Evolutionary conservation across 1,140 invertebrate species (phyloP), one percentile per base, ranked within the genome.

Genomic region (Grapholita molesta): DNA sequence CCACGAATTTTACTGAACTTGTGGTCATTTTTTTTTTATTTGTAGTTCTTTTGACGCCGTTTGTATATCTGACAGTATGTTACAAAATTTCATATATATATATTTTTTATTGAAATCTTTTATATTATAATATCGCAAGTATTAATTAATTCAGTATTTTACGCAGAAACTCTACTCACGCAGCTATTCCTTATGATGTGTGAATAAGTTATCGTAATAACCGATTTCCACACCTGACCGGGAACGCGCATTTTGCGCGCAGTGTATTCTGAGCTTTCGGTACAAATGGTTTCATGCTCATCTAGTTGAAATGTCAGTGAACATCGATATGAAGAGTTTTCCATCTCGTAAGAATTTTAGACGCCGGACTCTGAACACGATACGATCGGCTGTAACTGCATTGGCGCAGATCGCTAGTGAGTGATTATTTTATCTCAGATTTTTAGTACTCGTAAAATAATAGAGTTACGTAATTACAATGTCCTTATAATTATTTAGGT

Each of bases 281-380:
- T 78, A 85, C 84, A 86, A 89, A 82, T 88, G 83, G 86, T 86
- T 28, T 15, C 53, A 55, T 30, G n/a, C 15, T 28, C 28, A n/a
- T 32, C n/a, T 55, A 18, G 6, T 28, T 64, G 76, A 70, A 69
- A 91, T 89, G 86, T 90, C 88, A 12, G 86, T 89, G 78, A 83
- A 85, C 70, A 89, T 91, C 25, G 89, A 91, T 65, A 87, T 90
- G 89, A 83, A 89, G 68, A 87, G 77, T 70, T 91, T 90, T 69
- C 88, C 88, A 5, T 73, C 78, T 28, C 85, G 85, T 70, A 89
- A 88, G 65, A 90, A 91, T 71, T 67, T 91, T 1, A 75, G 89
- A 42, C 79, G 89, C 8, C 85, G 89, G 1, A 91, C 89, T 6
- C 68, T 91, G 73, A 89, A 91, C 52, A 91, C 89, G 24, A 68